Base-by-base conservation (phyloP, 2,797 vertebrate genomes). In the Sebastes jordani region DNA sequence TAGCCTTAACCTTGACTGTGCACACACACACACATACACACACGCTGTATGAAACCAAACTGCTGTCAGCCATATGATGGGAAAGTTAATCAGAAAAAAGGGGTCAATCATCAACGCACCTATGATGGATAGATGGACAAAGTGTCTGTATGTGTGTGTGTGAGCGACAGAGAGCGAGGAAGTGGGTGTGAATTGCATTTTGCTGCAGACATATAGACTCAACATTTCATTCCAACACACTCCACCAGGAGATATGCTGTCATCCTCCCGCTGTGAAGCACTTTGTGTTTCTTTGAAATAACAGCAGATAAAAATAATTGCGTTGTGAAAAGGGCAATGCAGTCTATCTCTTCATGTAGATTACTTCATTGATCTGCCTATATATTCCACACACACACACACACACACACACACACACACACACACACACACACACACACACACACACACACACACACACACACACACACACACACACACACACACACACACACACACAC, bases 31-130 rank as follows among this genome's bases (percentile, higher is more conserved):
- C 71, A 59, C 69, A 60, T n/a, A 80, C 78, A 84, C 82, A 76
- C 74, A 64, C 30, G 1, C 5, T 1, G 63, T 59, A 83, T 90
- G 75, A 80, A 93, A 88, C 80, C 64, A 61, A 82, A 83, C 64
- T 7, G 60, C 82, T 88, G 87, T 80, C 90, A 89, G 75, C 65
- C 54, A 83, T 90, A 94, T 87, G 84, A 93, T 80, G 36, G 80
- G 79, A 91, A 87, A 90, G 91, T 92, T 92, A 92, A 93, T 88
- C 81, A 92, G 88, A 92, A 75, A 88, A 92, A 90, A 87, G 76
- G 85, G 91, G 90, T 92, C 92, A 90, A 86, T 79, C 55, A 20
- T 81, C 9, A 58, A 68, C 83, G 88, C 54, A 71, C 52, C 63
- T 74, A 42, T 85, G 82, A 93, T 84, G 76, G 91, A 93, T 86